These are phyloP conservation scores for Crossoptilon crossoptilon DNA, from an alignment of 2,797 vertebrate species.

Conservation along the genomic window DNA sequence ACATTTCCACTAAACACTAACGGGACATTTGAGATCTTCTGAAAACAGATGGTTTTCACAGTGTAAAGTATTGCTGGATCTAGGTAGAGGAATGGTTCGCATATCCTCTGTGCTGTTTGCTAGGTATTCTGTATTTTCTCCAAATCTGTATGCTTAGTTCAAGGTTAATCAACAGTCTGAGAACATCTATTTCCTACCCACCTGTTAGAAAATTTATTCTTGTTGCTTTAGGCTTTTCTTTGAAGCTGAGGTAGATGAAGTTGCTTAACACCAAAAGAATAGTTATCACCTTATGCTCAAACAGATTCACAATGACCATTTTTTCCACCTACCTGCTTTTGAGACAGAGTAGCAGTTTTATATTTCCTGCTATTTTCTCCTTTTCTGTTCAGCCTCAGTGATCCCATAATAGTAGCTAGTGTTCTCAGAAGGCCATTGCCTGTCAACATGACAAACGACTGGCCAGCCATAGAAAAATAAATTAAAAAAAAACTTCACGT, in stretches of 20 bases:
- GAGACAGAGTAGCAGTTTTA: background rate
- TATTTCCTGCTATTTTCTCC: conserved; percentile 26
- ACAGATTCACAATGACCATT: background rate
- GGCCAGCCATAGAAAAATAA: conserved; percentile 28
- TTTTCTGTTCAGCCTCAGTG: background rate
- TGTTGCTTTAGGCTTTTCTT: conserved; percentile 17
- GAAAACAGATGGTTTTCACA: conserved; percentile 2
- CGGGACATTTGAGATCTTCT: background rate
- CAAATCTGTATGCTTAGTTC: background rate
- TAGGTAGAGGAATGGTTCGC: background rate
- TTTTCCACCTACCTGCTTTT: background rate
- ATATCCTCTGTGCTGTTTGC: background rate
- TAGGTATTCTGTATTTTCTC: background rate
- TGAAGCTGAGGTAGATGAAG: conserved; percentile 8
- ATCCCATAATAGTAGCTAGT: background rate
- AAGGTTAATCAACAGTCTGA: background rate
- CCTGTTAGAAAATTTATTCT: background rate
- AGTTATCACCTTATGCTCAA: background rate
- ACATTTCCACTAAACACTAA: background rate
- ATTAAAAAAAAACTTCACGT: conserved; percentile 17
- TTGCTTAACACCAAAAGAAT: conserved; percentile 2
- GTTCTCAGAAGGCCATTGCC: conserved; percentile 12
- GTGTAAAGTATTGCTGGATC: background rate
- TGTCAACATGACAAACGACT: conserved; percentile 52
- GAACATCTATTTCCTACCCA: conserved; percentile 12